Percentiles rank a stretch among this genome's conserved stretches.
These are phyloP conservation scores for Hylaeus volcanicus DNA, from an alignment of 1,140 invertebrate species.

Conservation along the genomic window DNA sequence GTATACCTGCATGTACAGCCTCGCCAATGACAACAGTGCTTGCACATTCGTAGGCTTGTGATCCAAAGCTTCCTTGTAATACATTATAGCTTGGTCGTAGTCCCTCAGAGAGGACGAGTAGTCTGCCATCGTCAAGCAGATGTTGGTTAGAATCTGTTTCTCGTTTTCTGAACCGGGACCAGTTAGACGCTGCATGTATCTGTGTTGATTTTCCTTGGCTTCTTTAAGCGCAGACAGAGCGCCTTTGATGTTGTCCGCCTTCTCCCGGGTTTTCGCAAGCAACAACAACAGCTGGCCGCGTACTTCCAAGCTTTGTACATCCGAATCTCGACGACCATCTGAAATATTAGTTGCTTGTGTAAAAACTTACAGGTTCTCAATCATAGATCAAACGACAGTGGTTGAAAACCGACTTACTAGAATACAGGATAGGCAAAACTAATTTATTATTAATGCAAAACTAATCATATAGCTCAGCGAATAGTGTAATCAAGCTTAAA, in stretches of 20 bases:
- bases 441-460: too few relatives aligned
- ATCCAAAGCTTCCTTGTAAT: slow-evolving; percentile 93
- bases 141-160: slow-evolving; percentile 83
- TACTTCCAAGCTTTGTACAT: slow-evolving; percentile 82
- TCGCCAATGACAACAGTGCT: slow-evolving; percentile 89
- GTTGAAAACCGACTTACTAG: too few relatives aligned
- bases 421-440: too few relatives aligned
- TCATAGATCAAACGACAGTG: too few relatives aligned
- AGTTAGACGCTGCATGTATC: slow-evolving; percentile 83
- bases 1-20: slow-evolving; percentile 90
- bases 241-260: slow-evolving; percentile 83
- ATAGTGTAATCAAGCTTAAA: too few relatives aligned
- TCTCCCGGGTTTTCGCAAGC: slow-evolving; percentile 85
- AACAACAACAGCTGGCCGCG: slow-evolving; percentile 85
- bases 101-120: slow-evolving; percentile 84
- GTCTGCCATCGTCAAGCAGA: slow-evolving; percentile 87
- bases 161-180: slow-evolving; percentile 81
- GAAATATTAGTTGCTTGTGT: slow-evolving; percentile 12
- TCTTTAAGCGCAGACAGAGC: slow-evolving; percentile 84
- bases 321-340: slow-evolving; percentile 74
- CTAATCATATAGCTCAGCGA: too few relatives aligned
- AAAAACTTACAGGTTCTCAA: too few relatives aligned
- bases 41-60: slow-evolving; percentile 89
- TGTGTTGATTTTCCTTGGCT: slow-evolving; percentile 84
- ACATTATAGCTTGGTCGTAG: slow-evolving; percentile 87